Evolutionary conservation across 1,140 invertebrate genomes (phyloP).

Genomic region (Acromyrmex echinatior): DNA sequence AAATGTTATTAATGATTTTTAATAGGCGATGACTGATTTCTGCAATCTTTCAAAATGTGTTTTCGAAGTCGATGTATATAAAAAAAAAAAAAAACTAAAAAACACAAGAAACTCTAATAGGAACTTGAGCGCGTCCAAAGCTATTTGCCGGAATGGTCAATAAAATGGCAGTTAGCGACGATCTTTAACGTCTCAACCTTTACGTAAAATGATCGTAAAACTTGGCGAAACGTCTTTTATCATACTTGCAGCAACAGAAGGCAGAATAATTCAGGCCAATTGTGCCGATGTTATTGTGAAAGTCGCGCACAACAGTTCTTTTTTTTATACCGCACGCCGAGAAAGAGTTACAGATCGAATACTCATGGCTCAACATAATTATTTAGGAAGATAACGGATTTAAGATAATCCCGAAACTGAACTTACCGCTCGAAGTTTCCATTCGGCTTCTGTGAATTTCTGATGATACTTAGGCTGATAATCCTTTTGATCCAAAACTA

Average conservation of each 20-base stretch:
- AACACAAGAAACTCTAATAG: constrained; percentile 42
- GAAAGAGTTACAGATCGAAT: background rate
- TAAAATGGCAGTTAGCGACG: constrained; percentile 75
- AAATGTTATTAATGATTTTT: background rate
- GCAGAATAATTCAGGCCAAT: constrained; percentile 66
- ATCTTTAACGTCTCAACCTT: constrained; percentile 61
- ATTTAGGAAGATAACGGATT: background rate
- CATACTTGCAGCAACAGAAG: constrained; percentile 68
- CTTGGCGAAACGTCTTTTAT: constrained; percentile 75
- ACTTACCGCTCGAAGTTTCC: constrained; percentile 87
- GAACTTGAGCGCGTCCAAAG: background rate
- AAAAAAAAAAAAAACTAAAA: constrained; percentile 16
- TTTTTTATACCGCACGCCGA: background rate
- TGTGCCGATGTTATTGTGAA: constrained; percentile 70
- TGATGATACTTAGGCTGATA: constrained; percentile 85
- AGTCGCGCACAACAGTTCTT: constrained; percentile 50
- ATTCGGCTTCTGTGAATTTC: constrained; percentile 88
- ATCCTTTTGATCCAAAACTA: constrained; percentile 89
- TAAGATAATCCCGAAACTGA: background rate
- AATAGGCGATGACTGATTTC: background rate
- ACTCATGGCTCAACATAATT: background rate
- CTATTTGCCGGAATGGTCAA: constrained; percentile 72
- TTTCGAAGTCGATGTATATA: background rate
- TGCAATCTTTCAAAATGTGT: constrained; percentile 1
- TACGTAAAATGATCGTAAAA: constrained; percentile 80